These are phyloP conservation scores for Chromobotia macracanthus DNA, from an alignment of 2,797 vertebrate species.

Conservation along the genomic window DNA sequence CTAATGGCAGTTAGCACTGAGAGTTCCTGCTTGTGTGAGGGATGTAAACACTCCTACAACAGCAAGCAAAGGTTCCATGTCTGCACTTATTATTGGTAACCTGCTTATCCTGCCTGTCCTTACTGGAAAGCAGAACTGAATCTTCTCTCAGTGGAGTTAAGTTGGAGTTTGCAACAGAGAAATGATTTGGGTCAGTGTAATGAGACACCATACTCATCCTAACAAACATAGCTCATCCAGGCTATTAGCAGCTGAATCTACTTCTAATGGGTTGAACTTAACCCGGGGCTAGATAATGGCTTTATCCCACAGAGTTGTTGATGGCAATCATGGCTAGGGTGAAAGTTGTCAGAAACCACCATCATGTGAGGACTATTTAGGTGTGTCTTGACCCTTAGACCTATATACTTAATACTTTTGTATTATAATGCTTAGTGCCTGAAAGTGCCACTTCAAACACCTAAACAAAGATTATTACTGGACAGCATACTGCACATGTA, in stretches of 20 bases:
- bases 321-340: background rate
- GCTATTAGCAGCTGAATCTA: background rate
- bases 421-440: background rate
- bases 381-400: background rate
- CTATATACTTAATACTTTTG: background rate
- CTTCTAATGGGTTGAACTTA: slow-evolving; percentile 3
- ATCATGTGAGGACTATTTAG: background rate
- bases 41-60: slow-evolving; percentile 6
- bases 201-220: no score
- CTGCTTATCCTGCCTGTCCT: background rate
- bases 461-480: background rate
- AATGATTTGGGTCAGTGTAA: background rate
- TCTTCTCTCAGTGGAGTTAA: background rate
- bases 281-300: background rate
- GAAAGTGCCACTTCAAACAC: background rate
- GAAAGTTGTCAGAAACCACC: background rate
- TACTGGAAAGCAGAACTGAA: background rate
- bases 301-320: background rate
- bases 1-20: slow-evolving; percentile 20
- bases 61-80: background rate
- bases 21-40: background rate
- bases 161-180: background rate
- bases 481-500: no score
- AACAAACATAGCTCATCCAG: background rate
- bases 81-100: slow-evolving; percentile 15